A percentile compares a stretch with the other conserved stretches of the same genome.
These are phyloP conservation scores for Jordanella pulchra DNA, from an alignment of 2,797 vertebrate species.

Conservation along the genomic window DNA sequence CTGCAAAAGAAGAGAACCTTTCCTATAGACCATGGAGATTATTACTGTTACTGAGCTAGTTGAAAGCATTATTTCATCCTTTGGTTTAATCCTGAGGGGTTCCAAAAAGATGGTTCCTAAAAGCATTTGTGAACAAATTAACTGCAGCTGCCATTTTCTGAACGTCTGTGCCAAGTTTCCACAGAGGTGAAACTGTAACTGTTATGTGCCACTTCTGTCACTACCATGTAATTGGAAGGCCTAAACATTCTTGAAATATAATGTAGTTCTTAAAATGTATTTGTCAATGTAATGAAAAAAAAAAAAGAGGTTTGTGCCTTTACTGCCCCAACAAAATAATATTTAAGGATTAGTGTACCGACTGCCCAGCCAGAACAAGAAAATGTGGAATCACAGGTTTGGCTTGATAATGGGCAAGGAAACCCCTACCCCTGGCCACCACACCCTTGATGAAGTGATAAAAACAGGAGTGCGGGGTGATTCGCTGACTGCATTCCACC, in stretches of 20 bases:
- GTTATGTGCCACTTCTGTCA: constrained; percentile 59
- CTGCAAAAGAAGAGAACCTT: too few species aligned
- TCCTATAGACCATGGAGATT: not conserved
- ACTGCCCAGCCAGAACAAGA: not conserved
- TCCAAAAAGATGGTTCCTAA: not conserved
- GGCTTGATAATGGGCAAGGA: constrained; percentile 41
- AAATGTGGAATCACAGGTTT: constrained; percentile 67
- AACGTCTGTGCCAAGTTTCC: constrained; percentile 41
- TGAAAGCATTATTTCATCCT: not conserved
- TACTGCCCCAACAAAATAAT: too few species aligned
- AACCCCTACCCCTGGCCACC: constrained; percentile 21
- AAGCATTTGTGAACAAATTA: constrained; percentile 32
- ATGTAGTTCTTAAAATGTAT: constrained; percentile 5
- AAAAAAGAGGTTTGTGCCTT: not conserved
- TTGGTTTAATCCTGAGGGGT: not conserved
- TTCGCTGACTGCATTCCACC: constrained; percentile 50
- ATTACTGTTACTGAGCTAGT: not conserved
- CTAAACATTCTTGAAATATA: constrained; percentile 24
- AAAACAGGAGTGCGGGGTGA: constrained; percentile 22
- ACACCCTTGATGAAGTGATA: constrained; percentile 54
- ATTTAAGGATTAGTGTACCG: too few species aligned
- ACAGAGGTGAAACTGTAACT: constrained; percentile 51
- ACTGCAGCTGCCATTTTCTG: not conserved
- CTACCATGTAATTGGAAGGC: constrained; percentile 19
- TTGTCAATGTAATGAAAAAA: not conserved